Evolutionary conservation across 2,797 vertebrate genomes (phyloP), one percentile per base, ranked within the genome.

Genomic region (Hylomyscus alleni): DNA sequence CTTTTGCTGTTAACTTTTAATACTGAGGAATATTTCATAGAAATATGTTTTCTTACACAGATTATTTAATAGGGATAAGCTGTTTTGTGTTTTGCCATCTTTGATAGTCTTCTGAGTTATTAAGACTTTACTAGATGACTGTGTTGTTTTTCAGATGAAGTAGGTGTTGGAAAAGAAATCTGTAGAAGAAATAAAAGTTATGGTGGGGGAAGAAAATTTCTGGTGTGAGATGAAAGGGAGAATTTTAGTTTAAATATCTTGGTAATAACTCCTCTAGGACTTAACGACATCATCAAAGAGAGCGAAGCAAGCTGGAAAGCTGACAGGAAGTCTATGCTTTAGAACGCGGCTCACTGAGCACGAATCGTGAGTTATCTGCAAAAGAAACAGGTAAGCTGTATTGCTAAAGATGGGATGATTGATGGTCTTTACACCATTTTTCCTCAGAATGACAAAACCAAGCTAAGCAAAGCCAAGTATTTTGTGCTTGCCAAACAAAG

Each of bases 1-100:
- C 13, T 80, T 97, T 96, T 97, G 75, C 84, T 94, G 83, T 89
- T 81, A 54, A 22, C 17, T 87, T 44, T 34, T 67, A 91, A 1
- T 7, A 6, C 6, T 40, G 87, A 94, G 84, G 62, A 95, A 91
- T 62, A 85, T 37, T 80, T 92, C 75, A 90, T 12, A 31, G 0
- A 73, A 72, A 56, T 34, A 37, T 58, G 19, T 90, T 83, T 92
- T 12, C 78, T 56, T 81, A 72, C 26, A 69, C 13, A 56, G 50
- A 17, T 52, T 40, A 77, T 86, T 89, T 93, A n/a, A 87, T 90
- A 81, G 13, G 29, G 90, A 40, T 60, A 37, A 77, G 24, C n/a
- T 92, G 40, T 75, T 90, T 82, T 12, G 31, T 12, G 3, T 69
- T 83, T 89, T 76, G 65, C 52, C 2, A 11, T 54, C 60, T 95